phyloP scores from a whole-genome alignment of 2,888 invertebrate genomes.

The Acronicta aceris region DNA sequence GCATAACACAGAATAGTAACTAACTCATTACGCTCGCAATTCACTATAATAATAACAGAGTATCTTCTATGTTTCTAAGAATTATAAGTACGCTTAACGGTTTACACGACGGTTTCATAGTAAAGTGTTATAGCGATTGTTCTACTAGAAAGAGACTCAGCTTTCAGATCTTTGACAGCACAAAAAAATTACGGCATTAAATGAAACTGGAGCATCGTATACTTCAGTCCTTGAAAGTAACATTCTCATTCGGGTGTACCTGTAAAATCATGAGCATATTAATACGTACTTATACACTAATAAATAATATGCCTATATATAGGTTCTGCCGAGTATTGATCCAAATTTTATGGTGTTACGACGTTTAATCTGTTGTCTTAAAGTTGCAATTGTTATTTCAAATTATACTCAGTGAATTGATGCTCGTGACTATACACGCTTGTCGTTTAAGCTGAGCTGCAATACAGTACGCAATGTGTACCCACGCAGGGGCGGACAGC shows the following conservation, averaged over 20 bases:
- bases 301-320: no score
- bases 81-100: conserved; percentile 22
- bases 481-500: conserved; percentile 47
- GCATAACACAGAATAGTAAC: no score
- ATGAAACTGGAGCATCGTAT: conserved; percentile 43
- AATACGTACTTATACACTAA: no score
- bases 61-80: background rate
- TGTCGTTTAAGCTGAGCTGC: conserved; percentile 34
- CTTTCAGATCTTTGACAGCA: conserved; percentile 36
- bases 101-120: conserved; percentile 11
- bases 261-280: background rate
- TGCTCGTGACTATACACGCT: conserved; percentile 7
- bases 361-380: no score
- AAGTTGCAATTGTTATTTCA: no score
- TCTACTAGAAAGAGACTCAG: conserved; percentile 28
- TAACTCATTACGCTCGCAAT: no score
- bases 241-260: conserved; percentile 35
- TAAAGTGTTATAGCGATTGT: conserved; percentile 45
- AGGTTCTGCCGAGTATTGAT: no score
- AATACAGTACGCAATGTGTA: conserved; percentile 47
- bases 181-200: conserved; percentile 29
- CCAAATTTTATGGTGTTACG: no score
- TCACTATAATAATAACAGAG: no score
- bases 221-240: conserved; percentile 31
- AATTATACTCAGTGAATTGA: no score